phyloP scores from a whole-genome alignment of 2,888 invertebrate species.

The Zygaena filipendulae region DNA sequence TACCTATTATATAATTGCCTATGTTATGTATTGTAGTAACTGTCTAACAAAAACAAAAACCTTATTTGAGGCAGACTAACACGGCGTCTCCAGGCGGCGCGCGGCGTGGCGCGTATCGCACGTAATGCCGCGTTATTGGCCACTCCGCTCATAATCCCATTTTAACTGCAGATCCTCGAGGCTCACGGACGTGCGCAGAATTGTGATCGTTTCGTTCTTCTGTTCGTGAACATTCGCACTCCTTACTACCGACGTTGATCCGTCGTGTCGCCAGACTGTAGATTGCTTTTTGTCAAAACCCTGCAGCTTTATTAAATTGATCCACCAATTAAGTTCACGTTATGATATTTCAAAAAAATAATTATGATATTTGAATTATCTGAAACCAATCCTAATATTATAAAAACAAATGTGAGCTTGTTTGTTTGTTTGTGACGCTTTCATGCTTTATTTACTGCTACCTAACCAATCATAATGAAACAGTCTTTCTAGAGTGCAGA shows the following conservation, averaged over 20 bases:
- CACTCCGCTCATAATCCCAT: constrained; percentile 60
- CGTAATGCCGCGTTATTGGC: constrained; percentile 53
- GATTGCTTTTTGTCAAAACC: no score
- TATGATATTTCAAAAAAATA: no score
- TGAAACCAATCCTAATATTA: no score
- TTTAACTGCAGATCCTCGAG: constrained; percentile 56
- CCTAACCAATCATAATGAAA: no score
- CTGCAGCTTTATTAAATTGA: constrained; percentile 15
- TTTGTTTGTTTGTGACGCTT: no score
- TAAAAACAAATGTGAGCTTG: no score
- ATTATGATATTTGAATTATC: no score
- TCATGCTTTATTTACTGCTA: no score
- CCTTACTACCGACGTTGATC: constrained; percentile 29
- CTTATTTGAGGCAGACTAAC: constrained; percentile 38
- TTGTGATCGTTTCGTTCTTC: constrained; percentile 35
- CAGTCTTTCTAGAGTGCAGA: no score
- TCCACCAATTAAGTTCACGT: constrained; percentile 1
- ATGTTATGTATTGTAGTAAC: no score
- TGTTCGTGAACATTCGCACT: constrained; percentile 49
- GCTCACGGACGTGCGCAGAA: constrained; percentile 47
- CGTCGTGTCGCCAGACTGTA: constrained; percentile 24
- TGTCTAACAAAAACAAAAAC: no score
- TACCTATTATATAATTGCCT: no score
- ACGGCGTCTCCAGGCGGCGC: constrained; percentile 21
- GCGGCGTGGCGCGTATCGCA: constrained; percentile 28